phyloP scores from a whole-genome alignment of 2,113 vertebrate species.

The Circaetus cinerascens region DNA sequence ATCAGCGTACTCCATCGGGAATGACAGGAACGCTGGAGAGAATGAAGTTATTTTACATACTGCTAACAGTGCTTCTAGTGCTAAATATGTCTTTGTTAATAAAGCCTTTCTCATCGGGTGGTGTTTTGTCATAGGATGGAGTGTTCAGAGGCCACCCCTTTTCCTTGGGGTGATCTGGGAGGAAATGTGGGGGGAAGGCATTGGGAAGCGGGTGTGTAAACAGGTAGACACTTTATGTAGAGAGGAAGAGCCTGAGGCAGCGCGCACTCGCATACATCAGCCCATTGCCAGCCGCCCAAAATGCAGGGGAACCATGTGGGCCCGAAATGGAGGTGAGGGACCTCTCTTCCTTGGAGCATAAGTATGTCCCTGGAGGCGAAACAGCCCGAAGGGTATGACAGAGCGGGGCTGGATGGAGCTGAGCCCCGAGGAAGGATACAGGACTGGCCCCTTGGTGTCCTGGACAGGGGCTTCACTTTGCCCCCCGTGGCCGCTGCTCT shows the following conservation, averaged over 20 bases:
- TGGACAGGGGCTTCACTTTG: background rate
- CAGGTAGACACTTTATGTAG: background rate
- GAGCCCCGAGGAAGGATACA: background rate
- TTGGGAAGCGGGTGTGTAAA: background rate
- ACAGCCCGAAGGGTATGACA: background rate
- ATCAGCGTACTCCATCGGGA: fast-evolving
- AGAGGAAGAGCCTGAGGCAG: background rate
- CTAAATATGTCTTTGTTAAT: background rate
- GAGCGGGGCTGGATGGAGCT: background rate
- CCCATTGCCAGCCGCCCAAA: background rate
- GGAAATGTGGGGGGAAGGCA: background rate
- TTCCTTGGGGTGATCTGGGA: background rate
- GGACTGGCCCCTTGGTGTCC: background rate
- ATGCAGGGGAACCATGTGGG: fast-evolving
- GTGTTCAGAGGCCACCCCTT: background rate
- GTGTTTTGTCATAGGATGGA: background rate
- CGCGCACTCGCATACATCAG: fast-evolving
- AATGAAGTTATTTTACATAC: background rate
- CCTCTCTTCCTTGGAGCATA: background rate
- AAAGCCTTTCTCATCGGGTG: background rate
- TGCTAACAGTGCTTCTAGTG: background rate
- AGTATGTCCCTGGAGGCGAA: background rate
- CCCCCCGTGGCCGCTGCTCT: background rate
- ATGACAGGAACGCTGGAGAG: background rate
- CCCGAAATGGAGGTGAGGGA: background rate